Evolutionary conservation across 2,888 invertebrate genomes (phyloP).

Genomic region (Vannuccia rotundouncinata): DNA sequence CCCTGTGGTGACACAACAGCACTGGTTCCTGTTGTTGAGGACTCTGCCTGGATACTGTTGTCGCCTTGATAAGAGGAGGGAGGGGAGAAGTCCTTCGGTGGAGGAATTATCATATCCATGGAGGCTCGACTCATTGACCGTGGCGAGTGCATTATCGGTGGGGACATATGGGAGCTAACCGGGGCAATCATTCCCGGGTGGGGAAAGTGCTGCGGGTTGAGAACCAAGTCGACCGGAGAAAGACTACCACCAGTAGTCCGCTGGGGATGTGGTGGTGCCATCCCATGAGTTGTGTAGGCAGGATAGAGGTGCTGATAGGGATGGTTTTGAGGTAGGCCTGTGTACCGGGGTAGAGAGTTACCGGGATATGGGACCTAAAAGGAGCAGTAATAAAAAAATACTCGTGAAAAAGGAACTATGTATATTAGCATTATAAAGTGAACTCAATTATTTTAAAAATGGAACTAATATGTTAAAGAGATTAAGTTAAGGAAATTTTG

Average conservation of each 20-base stretch:
- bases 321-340: neutral
- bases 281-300: neutral
- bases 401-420: no score
- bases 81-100: neutral
- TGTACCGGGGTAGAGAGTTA: constrained; percentile 1
- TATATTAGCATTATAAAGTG: no score
- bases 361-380: neutral
- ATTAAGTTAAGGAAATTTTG: no score
- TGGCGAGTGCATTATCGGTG: neutral
- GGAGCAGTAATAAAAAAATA: no score
- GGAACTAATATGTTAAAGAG: no score
- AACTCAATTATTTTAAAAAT: no score
- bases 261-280: neutral
- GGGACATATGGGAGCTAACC: neutral
- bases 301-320: no score
- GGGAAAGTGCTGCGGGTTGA: neutral
- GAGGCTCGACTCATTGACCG: neutral
- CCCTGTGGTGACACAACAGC: neutral
- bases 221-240: neutral
- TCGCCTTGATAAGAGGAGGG: neutral
- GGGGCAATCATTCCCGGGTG: neutral
- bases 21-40: neutral
- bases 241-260: neutral
- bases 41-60: neutral
- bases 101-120: neutral